Evolutionary conservation across 1,140 invertebrate genomes (phyloP).

Genomic region (Tyrophagus putrescentiae): DNA sequence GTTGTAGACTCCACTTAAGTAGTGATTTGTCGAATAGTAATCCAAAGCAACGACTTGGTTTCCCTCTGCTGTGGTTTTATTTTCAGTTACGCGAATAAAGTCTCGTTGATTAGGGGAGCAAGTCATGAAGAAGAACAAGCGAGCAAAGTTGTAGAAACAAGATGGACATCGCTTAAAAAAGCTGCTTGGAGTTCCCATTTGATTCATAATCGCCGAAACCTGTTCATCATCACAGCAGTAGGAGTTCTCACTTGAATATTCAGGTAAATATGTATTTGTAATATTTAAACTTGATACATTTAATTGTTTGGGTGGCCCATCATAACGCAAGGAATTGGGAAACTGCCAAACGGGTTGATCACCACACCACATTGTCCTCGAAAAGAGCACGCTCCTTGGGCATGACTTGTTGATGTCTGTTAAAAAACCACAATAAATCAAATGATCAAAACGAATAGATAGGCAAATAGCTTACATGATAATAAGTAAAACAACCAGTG

Average conservation of each 20-base stretch:
- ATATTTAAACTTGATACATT: conserved; percentile 9
- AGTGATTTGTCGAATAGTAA: conserved; percentile 44
- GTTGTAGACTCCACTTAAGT: conserved; percentile 53
- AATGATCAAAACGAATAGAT: too few species aligned
- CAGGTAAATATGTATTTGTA: conserved; percentile 12
- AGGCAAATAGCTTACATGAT: too few species aligned
- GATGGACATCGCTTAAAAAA: conserved; percentile 63
- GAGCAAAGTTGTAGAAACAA: conserved; percentile 63
- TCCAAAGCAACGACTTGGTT: conserved; percentile 37
- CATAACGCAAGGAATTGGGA: conserved; percentile 12
- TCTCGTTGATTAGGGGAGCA: conserved; percentile 58
- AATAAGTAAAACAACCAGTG: too few species aligned
- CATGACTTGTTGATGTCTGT: too few species aligned
- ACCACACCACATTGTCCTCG: conserved; percentile 6
- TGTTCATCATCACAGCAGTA: conserved; percentile 22
- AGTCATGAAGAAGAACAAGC: conserved; percentile 64
- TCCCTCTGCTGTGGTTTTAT: conserved; percentile 24
- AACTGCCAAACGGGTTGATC: background rate
- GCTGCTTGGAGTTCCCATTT: background rate
- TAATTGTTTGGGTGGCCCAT: conserved; percentile 18
- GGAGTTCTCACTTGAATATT: conserved; percentile 10
- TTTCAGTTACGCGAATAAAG: conserved; percentile 48
- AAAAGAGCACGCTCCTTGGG: conserved; percentile 8
- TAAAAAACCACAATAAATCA: too few species aligned
- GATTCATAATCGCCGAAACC: conserved; percentile 16